phyloP scores from a whole-genome alignment of 2,113 vertebrate species.

The Pungitius pungitius region DNA sequence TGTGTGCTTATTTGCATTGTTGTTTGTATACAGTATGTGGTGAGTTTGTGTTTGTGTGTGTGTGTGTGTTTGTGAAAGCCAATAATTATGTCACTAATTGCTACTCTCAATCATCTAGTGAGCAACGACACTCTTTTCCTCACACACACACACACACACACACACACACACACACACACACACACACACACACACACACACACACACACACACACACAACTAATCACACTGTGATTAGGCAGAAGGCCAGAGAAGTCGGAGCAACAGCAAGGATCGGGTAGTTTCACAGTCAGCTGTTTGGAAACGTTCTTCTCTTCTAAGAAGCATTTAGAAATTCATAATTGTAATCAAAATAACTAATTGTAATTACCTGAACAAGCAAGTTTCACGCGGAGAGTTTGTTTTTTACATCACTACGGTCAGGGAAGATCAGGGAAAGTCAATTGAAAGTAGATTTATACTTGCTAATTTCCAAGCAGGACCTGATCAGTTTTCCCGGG shows the following conservation, averaged over 20 bases:
- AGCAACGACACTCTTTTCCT: slow-evolving; percentile 44
- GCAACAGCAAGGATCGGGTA: slow-evolving; percentile 54
- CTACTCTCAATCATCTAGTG: slow-evolving; percentile 74
- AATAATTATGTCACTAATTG: slow-evolving; percentile 78
- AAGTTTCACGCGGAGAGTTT: slow-evolving; percentile 9
- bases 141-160: slow-evolving; percentile 17
- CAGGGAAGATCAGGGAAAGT: not conserved
- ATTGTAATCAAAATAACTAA: slow-evolving; percentile 40
- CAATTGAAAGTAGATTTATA: not conserved
- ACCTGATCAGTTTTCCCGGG: not conserved
- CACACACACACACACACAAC: slow-evolving; percentile 5
- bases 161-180: slow-evolving; percentile 29
- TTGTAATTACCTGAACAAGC: slow-evolving; percentile 24
- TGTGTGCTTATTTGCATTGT: slow-evolving; percentile 23
- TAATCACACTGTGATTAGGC: slow-evolving; percentile 66
- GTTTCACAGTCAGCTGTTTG: slow-evolving; percentile 56
- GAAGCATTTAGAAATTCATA: slow-evolving; percentile 26
- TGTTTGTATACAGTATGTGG: slow-evolving; percentile 43
- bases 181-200: slow-evolving; percentile 17
- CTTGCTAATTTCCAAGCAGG: not conserved
- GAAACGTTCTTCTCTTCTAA: slow-evolving; percentile 49
- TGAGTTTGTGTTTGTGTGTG: slow-evolving; percentile 29
- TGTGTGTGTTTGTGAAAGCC: slow-evolving; percentile 57
- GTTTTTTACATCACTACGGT: not conserved
- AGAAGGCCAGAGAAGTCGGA: slow-evolving; percentile 60